Base-by-base conservation (phyloP, 2,797 vertebrate species). In the Tolypeutes matacus region DNA sequence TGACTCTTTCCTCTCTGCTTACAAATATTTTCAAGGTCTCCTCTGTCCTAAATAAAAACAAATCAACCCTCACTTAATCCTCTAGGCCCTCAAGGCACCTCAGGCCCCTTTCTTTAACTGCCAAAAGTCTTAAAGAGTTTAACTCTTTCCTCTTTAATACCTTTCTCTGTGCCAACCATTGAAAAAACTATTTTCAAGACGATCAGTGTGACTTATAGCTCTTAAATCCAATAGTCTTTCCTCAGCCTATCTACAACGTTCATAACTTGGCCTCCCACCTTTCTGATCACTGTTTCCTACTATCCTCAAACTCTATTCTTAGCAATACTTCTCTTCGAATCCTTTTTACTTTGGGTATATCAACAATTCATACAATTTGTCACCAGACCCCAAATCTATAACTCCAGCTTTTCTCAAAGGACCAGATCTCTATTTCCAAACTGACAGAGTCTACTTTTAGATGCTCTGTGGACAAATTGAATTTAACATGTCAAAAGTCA, bases 401-500 rank as follows among this genome's bases (percentile, higher is more conserved):
- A 64, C 23, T 21, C 31, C 7, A 76, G 14, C 53, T 10, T 62
- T 69, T 69, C 39, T 83, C 53, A 91, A 58, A 85, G 53, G 29
- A 81, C 13, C 17, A 81, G 42, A 46, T 70, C 42, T 78, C 1
- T 64, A 70, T 73, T 90, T 69, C 10, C n/a, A 91, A 67, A 39
- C 73, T 72, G 8, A 34, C 34, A 36, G 46, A 58, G 49, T 92
- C 86, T 87, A 80, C n/a, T 51, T 77, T 94, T 70, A 94, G n/a
- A 76, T 39, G 72, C 29, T 78, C 20, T 77, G 29, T 69, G 64
- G n/a, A n/a, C n/a, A 76, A 91, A 65, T 56, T 21, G 23, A 86
- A n/a, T 25, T 80, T 21, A 86, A 56, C 13, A 80, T 46, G 13
- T 70, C 5, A 46, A 46, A 46, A 46, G 46, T 46, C 46, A 46